Conservation (phyloP, 2,113 vertebrate species). For the Leptobrachium leishanense region DNA sequence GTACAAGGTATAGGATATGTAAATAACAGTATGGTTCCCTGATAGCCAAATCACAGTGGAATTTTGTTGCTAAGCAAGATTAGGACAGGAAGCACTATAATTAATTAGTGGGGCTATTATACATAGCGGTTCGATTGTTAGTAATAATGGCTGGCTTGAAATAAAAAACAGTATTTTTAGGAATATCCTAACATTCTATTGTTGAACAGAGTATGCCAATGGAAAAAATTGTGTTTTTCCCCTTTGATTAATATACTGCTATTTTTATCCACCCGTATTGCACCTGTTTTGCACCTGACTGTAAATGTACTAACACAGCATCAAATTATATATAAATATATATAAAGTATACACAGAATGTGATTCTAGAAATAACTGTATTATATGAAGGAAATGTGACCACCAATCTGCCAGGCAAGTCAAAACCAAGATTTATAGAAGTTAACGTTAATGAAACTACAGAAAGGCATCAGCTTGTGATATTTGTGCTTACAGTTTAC, state of each 20-base stretch:
- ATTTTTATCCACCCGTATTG: not conserved
- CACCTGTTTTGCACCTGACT: constrained; percentile 26
- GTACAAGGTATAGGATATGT: too few relatives aligned
- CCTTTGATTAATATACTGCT: not conserved
- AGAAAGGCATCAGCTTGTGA: not conserved
- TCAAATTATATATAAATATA: not conserved
- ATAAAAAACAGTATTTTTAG: too few relatives aligned
- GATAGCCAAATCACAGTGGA: too few relatives aligned
- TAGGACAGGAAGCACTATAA: too few relatives aligned
- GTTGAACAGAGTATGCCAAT: too few relatives aligned
- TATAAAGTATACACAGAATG: not conserved
- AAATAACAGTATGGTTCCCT: too few relatives aligned
- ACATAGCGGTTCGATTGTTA: too few relatives aligned
- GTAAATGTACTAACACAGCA: constrained; percentile 5
- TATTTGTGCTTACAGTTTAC: not conserved
- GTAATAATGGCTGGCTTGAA: too few relatives aligned
- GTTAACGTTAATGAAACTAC: not conserved
- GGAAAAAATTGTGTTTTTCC: too few relatives aligned
- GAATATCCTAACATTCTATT: too few relatives aligned
- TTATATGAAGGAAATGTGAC: not conserved
- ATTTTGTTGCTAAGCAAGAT: too few relatives aligned
- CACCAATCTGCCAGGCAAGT: not conserved
- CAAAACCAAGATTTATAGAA: not conserved
- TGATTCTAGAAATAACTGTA: not conserved
- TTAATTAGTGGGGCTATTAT: too few relatives aligned